Conservation (phyloP, 2,113 vertebrate genomes). For the Oreochromis spilurus region DNA sequence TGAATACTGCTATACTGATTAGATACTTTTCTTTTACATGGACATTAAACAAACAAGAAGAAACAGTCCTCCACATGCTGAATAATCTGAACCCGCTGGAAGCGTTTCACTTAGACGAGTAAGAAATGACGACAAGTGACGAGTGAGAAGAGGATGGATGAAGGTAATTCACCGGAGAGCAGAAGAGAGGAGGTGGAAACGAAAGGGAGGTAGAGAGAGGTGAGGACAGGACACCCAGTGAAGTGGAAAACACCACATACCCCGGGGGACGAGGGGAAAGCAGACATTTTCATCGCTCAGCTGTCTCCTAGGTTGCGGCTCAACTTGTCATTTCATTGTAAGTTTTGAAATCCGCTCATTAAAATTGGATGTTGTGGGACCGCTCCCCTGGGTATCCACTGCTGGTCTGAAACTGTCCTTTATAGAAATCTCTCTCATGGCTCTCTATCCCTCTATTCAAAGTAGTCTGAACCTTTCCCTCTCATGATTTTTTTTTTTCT, state of each 20-base stretch:
- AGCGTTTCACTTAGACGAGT: not conserved
- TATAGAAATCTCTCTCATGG: not conserved
- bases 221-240: slow-evolving; percentile 32
- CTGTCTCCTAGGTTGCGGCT: slow-evolving; percentile 22
- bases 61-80: not conserved
- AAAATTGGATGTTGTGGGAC: slow-evolving; percentile 30
- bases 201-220: not conserved
- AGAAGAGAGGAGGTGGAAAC: not conserved
- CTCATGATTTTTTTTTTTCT: not conserved
- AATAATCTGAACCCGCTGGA: not conserved
- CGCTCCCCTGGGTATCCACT: slow-evolving; percentile 1
- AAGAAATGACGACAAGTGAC: slow-evolving; percentile 21
- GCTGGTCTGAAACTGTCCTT: slow-evolving; percentile 23
- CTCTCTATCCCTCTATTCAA: not conserved
- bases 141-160: slow-evolving; percentile 25
- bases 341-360: slow-evolving; percentile 39
- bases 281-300: slow-evolving; percentile 12
- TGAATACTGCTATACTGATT: not conserved
- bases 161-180: slow-evolving; percentile 18
- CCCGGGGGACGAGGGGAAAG: not conserved
- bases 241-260: slow-evolving; percentile 39
- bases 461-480: not conserved
- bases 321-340: slow-evolving; percentile 22
- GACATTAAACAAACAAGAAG: not conserved
- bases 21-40: not conserved